These are phyloP conservation scores for Spinibarbus caldwelli DNA, from an alignment of 2,797 vertebrate species.

Conservation along the genomic window DNA sequence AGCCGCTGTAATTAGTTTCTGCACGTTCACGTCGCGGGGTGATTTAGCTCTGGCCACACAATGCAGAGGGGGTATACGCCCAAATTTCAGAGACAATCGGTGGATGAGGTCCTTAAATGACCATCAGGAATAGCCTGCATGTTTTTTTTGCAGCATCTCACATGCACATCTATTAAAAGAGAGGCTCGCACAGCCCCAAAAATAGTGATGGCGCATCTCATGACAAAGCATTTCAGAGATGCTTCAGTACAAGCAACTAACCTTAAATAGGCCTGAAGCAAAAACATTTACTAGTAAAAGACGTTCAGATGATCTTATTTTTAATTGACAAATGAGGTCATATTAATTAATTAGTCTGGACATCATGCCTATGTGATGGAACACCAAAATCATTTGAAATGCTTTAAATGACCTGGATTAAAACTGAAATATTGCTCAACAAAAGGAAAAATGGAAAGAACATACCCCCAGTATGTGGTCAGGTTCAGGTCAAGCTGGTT, in stretches of 20 bases:
- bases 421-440: background rate
- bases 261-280: background rate
- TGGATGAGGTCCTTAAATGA: background rate
- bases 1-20: background rate
- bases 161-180: conserved; percentile 41
- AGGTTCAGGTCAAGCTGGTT: background rate
- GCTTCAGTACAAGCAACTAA: background rate
- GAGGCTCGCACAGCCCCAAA: background rate
- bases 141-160: conserved; percentile 16
- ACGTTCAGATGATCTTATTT: background rate
- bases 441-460: background rate
- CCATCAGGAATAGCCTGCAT: background rate
- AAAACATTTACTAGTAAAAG: background rate
- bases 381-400: background rate
- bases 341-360: background rate
- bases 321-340: background rate
- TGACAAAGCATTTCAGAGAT: conserved; percentile 45
- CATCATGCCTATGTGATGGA: background rate
- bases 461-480: conserved; percentile 10
- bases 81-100: background rate
- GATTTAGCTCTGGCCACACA: background rate
- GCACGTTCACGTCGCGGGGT: background rate
- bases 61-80: conserved; percentile 8
- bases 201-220: conserved; percentile 31
- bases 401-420: no score